Evolutionary conservation across 2,888 invertebrate genomes (phyloP), one percentile per base, ranked within the genome.

Genomic region (Lucinisca nassula): DNA sequence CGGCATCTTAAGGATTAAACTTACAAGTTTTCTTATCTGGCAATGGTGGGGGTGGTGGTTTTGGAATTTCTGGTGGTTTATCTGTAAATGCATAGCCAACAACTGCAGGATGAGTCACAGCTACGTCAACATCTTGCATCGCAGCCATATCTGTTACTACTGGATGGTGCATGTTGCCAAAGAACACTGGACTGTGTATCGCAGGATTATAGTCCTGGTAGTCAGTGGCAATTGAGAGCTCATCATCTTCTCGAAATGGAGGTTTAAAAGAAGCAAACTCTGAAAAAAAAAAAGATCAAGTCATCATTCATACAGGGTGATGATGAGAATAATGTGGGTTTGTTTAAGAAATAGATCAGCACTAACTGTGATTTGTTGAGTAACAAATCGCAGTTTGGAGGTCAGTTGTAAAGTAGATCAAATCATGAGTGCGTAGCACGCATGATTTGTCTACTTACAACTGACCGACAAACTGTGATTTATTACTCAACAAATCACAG

Each of bases 171-270:
- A 95, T 94, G 35, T 92, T 93, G 3, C 96, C 96, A 92, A 94
- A 96, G 82, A 96, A 95, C 0, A 95, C 96, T 1, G 96, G 95
- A 73, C 93, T 93, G 83, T 95, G 95, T 83, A 91, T 93, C 14
- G 94, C 84, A 24, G 96, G 93, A 92, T 96, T 95, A 93, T 92
- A 96, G 83, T 96, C 94, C 78, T 90, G 85, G 82, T 94, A 94
- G 35, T 95, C 94, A 84, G 95, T 94, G 14, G 90, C 70, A 0
- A 95, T 92, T 10, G 95, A 95, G 35, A 86, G 75, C 21, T 82
- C 86, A 87, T 95, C 95, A 73, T 95, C 94, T 70, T 74, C 74
- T 32, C 27, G 27, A 12, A 58, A 49, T 14, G 73, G 35, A 21
- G 14, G 35, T 17, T 27, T 21, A 17, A 14, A 30, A 55, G 61